phyloP scores from a whole-genome alignment of 2,113 vertebrate species.

The Dromiciops gliroides region DNA sequence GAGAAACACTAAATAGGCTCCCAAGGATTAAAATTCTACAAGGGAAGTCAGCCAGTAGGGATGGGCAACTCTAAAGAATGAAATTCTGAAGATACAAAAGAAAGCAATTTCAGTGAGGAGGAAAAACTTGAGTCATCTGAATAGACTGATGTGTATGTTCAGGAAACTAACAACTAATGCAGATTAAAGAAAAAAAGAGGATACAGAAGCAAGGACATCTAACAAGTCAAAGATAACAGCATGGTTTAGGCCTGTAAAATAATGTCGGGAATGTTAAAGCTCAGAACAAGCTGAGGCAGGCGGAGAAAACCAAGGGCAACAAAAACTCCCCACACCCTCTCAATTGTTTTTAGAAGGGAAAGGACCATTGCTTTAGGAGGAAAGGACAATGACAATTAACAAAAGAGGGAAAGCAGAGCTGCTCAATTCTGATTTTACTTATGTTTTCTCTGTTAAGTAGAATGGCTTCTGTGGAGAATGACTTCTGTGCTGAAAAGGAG shows the following conservation, averaged over 20 bases:
- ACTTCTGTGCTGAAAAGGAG: not conserved
- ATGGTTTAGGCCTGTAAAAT: not conserved
- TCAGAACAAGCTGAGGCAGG: not conserved
- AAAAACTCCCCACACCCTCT: not conserved
- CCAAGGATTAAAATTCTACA: not conserved
- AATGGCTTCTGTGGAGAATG: not conserved
- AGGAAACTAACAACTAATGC: not conserved
- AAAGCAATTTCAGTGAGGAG: not conserved
- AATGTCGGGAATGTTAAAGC: not conserved
- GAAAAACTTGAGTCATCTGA: not conserved
- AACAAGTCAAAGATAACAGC: not conserved
- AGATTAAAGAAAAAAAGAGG: not conserved
- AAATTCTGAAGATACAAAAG: not conserved
- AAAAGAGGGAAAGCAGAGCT: not conserved
- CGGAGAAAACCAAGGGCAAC: not conserved
- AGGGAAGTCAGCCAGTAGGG: not conserved
- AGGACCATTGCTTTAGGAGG: not conserved
- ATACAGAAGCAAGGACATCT: not conserved
- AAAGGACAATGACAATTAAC: not conserved
- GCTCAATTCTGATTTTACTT: not conserved
- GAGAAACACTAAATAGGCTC: not conserved
- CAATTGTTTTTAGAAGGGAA: not conserved
- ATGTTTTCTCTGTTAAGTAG: not conserved
- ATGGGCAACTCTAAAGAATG: not conserved
- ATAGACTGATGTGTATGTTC: not conserved